phyloP scores from a whole-genome alignment of 2,797 vertebrate species.

The Zenarchopterus dispar region DNA sequence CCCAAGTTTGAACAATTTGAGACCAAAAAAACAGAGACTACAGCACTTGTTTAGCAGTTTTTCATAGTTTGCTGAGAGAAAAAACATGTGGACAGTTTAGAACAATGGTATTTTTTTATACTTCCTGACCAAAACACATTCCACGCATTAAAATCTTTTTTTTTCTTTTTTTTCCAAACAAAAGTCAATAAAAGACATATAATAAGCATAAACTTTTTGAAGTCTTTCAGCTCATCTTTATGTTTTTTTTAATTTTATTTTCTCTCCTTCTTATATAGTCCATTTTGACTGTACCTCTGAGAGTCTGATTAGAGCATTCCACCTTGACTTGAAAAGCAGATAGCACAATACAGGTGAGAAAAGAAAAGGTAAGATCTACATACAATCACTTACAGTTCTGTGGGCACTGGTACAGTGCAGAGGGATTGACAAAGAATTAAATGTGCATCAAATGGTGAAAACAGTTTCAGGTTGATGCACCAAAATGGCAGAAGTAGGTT shows the following conservation, averaged over 20 bases:
- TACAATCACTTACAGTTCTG: constrained; percentile 93
- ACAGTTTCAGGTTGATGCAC: constrained; percentile 70
- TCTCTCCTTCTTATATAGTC: constrained; percentile 62
- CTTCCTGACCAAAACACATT: constrained; percentile 91
- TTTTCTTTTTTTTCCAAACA: constrained; percentile 86
- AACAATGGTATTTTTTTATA: constrained; percentile 84
- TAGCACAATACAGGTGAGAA: constrained; percentile 89
- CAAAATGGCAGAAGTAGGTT: constrained; percentile 69
- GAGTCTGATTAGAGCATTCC: constrained; percentile 86
- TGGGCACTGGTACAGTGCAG: constrained; percentile 97
- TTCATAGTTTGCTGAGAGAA: constrained; percentile 81
- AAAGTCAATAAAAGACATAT: constrained; percentile 89
- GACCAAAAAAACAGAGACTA: constrained; percentile 85
- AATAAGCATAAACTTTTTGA: constrained; percentile 85
- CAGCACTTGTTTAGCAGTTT: constrained; percentile 89
- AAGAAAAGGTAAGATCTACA: constrained; percentile 85
- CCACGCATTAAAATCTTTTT: constrained; percentile 87
- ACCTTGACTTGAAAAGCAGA: constrained; percentile 85
- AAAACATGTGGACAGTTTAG: constrained; percentile 84
- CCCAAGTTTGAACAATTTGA: constrained; percentile 81
- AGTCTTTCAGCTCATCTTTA: constrained; percentile 72
- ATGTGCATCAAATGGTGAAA: constrained; percentile 83
- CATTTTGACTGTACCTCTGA: constrained; percentile 58
- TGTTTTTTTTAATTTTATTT: constrained; percentile 41
- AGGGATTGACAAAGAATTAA: constrained; percentile 86